Conservation (phyloP, 2,888 invertebrate species). For the Clistopyga incitator region DNA sequence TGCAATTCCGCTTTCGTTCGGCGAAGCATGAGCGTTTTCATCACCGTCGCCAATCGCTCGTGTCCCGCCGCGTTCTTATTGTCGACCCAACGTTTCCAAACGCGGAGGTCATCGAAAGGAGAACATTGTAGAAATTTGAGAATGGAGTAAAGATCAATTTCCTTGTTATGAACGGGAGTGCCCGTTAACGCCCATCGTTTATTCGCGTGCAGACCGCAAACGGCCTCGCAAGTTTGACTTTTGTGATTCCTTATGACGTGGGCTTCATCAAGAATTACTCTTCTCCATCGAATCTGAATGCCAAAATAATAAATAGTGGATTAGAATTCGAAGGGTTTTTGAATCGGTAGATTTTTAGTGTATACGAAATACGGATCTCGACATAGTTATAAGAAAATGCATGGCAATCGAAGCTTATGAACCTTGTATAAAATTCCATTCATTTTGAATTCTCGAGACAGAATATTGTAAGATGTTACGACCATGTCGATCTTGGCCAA, state of each 20-base stretch:
- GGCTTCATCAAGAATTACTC: constrained; percentile 97
- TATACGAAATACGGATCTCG: too few relatives aligned
- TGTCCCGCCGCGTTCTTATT: constrained; percentile 92
- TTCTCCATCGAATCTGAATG: constrained; percentile 90
- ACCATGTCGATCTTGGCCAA: constrained; percentile 92
- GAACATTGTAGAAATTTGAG: constrained; percentile 93
- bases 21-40: constrained; percentile 93
- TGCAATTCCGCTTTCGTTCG: constrained; percentile 94
- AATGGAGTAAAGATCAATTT: constrained; percentile 92
- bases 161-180: constrained; percentile 97
- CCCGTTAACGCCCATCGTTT: constrained; percentile 95
- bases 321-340: neutral
- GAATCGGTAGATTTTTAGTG: too few relatives aligned
- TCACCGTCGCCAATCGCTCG: constrained; percentile 92
- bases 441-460: constrained; percentile 86
- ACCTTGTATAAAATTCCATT: constrained; percentile 80
- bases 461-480: constrained; percentile 94
- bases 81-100: constrained; percentile 97
- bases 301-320: constrained; percentile 2
- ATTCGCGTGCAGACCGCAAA: constrained; percentile 87
- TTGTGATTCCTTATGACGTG: constrained; percentile 96
- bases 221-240: constrained; percentile 90
- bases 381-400: neutral
- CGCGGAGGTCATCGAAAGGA: constrained; percentile 94
- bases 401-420: constrained; percentile 18